These are phyloP conservation scores for Aphelenchoides bicaudatus DNA, from an alignment of 2,888 invertebrate genomes.

Conservation along the genomic window DNA sequence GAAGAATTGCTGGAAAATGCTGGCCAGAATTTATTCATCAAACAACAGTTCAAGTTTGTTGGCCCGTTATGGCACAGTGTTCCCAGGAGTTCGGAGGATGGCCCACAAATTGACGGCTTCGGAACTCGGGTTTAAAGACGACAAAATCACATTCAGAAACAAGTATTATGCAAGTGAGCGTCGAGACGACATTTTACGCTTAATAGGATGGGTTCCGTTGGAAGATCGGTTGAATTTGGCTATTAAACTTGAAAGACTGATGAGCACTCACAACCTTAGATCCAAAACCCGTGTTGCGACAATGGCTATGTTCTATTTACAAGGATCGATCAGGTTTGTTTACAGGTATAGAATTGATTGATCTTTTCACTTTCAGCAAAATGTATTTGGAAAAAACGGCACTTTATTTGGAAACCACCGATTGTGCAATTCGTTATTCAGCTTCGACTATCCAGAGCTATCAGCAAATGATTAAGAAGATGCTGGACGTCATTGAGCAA, in stretches of 20 bases:
- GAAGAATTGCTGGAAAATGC: conserved; percentile 18
- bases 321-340: conserved; percentile 25
- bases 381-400: conserved; percentile 14
- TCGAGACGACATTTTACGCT: conserved; percentile 19
- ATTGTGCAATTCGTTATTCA: conserved; percentile 11
- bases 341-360: conserved; percentile 18
- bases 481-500: conserved; percentile 10
- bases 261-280: conserved; percentile 17
- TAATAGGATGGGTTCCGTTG: conserved; percentile 14
- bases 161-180: conserved; percentile 17
- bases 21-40: conserved; percentile 6
- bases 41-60: not conserved
- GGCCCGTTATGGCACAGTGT: conserved; percentile 13
- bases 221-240: conserved; percentile 3
- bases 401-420: not conserved
- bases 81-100: conserved; percentile 15
- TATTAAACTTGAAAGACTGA: conserved; percentile 15
- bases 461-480: conserved; percentile 1
- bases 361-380: not conserved
- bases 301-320: conserved; percentile 30
- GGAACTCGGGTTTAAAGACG: not conserved
- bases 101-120: conserved; percentile 17
- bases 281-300: conserved; percentile 29
- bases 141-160: conserved; percentile 14
- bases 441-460: not conserved